Base-by-base conservation (phyloP, 2,888 invertebrate genomes). In the Philopedon plagiatum region DNA sequence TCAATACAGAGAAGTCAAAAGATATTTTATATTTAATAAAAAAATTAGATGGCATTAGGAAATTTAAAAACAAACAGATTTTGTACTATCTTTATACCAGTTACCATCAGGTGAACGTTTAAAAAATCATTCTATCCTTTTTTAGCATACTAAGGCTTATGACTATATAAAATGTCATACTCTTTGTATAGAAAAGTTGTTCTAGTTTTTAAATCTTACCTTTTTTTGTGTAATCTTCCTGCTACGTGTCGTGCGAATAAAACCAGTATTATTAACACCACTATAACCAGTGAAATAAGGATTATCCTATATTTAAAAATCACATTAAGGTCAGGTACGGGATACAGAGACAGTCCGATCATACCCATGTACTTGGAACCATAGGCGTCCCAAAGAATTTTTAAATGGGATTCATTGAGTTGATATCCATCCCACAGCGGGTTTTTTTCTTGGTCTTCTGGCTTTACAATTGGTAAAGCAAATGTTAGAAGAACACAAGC, bases 371-470 rank as follows among this genome's bases (percentile, higher is more conserved):
- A 74, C 19, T 67, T 63, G 21, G 26, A n/a, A 4, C 73, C 75
- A 51, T 76, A 76, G 49, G 67, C 67, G 8, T 73, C 44, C 78
- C 78, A 79, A 75, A 79, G 77, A 13, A 76, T 67, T 32, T 49
- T 39, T 15, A 79, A 57, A 56, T 79, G 76, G 18, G 56, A 11
- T 9, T 65, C 54, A 61, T 67, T 76, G 19, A 79, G 61, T 37
- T 78, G 78, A 49, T 79, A 79, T n/a, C 78, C 78, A 3, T 11
- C 39, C 78, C 78, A 79, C 5, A 64, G 3, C n/a, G 18, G 7
- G 0, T 72, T 46, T 21, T 49, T 9, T 7, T 63, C 11, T 18
- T 68, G 34, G 4, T 76, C 61, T 13, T 65, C 62, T 11, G 64
- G 49, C 41, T 69, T 64, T 11, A 73, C 18, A 49, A 79, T 72